A percentile compares a stretch with the other conserved stretches of the same genome.
These are phyloP conservation scores for Hyperoplus lanceolatus DNA, from an alignment of 2,797 vertebrate species.

Conservation along the genomic window DNA sequence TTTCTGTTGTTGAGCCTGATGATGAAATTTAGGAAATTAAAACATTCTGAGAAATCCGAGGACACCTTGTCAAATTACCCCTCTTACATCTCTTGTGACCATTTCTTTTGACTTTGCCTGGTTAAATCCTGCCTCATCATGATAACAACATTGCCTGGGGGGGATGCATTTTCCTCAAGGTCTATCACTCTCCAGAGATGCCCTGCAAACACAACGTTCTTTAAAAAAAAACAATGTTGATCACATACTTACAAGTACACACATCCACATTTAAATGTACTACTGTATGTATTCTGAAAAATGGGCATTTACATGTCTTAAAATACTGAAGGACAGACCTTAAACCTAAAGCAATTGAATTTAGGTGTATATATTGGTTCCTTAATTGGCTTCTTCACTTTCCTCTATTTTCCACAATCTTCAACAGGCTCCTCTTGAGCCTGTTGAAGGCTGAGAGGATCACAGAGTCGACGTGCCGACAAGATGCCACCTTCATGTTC, in stretches of 20 bases:
- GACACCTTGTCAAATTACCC: conserved; percentile 24
- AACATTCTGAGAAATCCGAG: conserved; percentile 24
- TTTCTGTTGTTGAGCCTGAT: conserved; percentile 14
- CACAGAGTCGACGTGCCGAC: conserved; percentile 25
- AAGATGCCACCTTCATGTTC: conserved; percentile 25
- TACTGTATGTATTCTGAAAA: conserved; percentile 16
- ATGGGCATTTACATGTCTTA: conserved; percentile 1
- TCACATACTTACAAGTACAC: conserved; percentile 25
- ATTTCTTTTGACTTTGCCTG: conserved; percentile 24
- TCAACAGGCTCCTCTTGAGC: conserved; percentile 25
- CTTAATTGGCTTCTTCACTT: not conserved
- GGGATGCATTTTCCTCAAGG: not conserved
- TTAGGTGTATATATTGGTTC: not conserved
- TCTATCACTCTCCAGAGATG: conserved; percentile 5
- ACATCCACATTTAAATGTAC: conserved; percentile 24
- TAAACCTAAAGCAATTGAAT: conserved; percentile 8
- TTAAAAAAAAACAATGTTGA: conserved; percentile 17
- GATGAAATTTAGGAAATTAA: conserved; percentile 37
- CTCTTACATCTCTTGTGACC: not conserved
- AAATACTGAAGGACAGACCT: conserved; percentile 5
- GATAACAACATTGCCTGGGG: conserved; percentile 4
- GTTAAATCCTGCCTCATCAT: conserved; percentile 19
- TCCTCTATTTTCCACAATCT: conserved; percentile 4
- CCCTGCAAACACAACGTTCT: conserved; percentile 17
- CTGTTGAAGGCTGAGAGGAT: conserved; percentile 25